Evolutionary conservation across 2,113 vertebrate genomes (phyloP).

Genomic region (Oryzias woworae): DNA sequence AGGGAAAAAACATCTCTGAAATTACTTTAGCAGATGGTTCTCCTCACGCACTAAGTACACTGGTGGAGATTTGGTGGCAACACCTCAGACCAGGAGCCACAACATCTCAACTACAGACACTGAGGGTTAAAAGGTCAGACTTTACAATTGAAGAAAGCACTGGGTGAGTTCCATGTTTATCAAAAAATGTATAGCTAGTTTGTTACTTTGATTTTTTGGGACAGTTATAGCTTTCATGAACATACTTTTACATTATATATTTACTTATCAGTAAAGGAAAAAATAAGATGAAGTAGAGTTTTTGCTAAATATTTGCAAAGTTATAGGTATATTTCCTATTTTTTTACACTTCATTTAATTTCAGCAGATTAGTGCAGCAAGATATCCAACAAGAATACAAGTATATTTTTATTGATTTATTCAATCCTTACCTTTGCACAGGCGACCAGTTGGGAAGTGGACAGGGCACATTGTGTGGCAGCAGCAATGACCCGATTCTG

Average conservation of each 20-base stretch:
- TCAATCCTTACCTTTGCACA: slow-evolving; percentile 88
- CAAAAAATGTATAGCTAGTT: too few relatives aligned
- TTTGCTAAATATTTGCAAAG: too few relatives aligned
- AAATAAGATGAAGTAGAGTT: too few relatives aligned
- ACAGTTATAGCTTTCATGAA: too few relatives aligned
- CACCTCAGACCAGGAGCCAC: slow-evolving; percentile 30
- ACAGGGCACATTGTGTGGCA: slow-evolving; percentile 95
- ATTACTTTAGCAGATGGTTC: slow-evolving; percentile 18
- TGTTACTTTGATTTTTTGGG: too few relatives aligned
- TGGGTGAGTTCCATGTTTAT: background rate
- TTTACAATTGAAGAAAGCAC: slow-evolving; percentile 20
- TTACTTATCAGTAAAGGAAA: too few relatives aligned
- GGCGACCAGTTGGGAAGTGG: slow-evolving; percentile 96
- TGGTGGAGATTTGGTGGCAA: slow-evolving; percentile 30
- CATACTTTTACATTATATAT: too few relatives aligned
- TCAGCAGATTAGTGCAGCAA: too few relatives aligned
- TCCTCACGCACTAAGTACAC: slow-evolving; percentile 15
- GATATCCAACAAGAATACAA: too few relatives aligned
- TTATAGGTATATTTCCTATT: too few relatives aligned
- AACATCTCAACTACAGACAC: slow-evolving; percentile 40
- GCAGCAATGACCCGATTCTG: slow-evolving; percentile 98
- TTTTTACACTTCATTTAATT: too few relatives aligned
- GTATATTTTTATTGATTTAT: too few relatives aligned
- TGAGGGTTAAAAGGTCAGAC: slow-evolving; percentile 34
- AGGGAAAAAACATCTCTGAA: background rate